Percentiles rank a stretch among this genome's conserved stretches.
Conservation (phyloP, 2,888 invertebrate genomes). For the Mythimna loreyi region DNA sequence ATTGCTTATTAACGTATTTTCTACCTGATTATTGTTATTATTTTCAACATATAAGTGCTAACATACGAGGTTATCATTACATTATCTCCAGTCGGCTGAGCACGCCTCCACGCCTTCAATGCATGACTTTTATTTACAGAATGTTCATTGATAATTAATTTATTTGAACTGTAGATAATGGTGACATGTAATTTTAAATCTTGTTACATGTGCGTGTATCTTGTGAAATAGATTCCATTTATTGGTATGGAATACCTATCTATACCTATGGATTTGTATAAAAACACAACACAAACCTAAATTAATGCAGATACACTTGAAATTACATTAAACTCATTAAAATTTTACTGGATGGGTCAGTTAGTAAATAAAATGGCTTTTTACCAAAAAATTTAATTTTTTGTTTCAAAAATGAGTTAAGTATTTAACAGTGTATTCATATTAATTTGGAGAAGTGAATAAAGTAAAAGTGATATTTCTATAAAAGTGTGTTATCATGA, state of each 20-base stretch:
- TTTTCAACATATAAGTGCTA: constrained; percentile 32
- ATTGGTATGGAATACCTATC: not conserved
- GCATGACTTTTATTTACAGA: constrained; percentile 56
- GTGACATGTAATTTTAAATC: constrained; percentile 39
- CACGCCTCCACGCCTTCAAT: constrained; percentile 58
- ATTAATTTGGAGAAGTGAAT: not conserved
- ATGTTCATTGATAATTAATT: constrained; percentile 48
- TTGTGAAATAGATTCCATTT: constrained; percentile 42
- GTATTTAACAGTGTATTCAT: too few relatives aligned
- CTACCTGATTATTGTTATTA: constrained; percentile 46
- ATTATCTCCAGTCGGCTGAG: constrained; percentile 23
- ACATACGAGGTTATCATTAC: constrained; percentile 58
- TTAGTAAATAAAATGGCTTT: too few relatives aligned
- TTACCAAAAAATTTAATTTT: too few relatives aligned
- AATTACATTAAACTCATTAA: too few relatives aligned
- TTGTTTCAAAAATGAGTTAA: too few relatives aligned
- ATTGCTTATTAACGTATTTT: not conserved
- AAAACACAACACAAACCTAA: too few relatives aligned
- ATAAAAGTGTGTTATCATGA: not conserved
- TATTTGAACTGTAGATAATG: constrained; percentile 58
- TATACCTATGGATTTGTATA: not conserved
- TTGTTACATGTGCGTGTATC: constrained; percentile 47
- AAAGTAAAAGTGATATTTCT: not conserved
- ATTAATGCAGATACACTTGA: not conserved
- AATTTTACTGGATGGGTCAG: too few relatives aligned